Conservation (phyloP, 37 sponge, comb jelly and placozoan species). For the Lycopodina hypogea region DNA sequence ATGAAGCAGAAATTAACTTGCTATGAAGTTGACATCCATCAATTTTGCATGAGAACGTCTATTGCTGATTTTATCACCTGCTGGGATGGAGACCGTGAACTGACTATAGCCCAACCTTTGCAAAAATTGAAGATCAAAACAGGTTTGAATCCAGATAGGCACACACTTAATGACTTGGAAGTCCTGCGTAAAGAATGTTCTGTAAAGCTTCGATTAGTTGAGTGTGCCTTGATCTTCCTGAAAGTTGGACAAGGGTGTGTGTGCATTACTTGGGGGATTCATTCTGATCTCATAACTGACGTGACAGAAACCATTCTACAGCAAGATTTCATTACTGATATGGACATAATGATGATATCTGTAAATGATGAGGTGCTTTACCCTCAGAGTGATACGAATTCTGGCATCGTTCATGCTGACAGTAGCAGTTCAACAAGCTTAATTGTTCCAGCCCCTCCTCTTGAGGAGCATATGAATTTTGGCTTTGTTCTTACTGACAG, state of each 20-base stretch:
- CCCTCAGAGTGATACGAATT: background rate
- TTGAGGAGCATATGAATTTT: background rate
- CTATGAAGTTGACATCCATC: background rate
- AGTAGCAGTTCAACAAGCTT: background rate
- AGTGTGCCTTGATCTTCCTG: constrained; percentile 5
- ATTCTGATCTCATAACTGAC: background rate
- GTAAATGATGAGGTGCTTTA: background rate
- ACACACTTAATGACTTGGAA: constrained; percentile 5
- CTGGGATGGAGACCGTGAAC: background rate
- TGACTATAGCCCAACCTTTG: background rate
- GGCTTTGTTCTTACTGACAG: background rate
- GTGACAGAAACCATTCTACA: background rate
- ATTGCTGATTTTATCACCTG: background rate
- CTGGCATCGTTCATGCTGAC: background rate
- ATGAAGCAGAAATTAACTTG: background rate
- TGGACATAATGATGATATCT: background rate
- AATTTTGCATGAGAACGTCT: background rate
- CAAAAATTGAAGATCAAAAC: background rate
- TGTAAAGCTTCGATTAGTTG: background rate
- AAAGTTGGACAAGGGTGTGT: background rate
- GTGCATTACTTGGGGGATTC: background rate
- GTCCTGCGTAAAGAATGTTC: background rate
- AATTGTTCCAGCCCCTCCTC: background rate
- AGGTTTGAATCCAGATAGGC: background rate
- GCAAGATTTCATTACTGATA: background rate